Base-by-base conservation (phyloP, 2,113 vertebrate genomes). In the Oxyura jamaicensis region DNA sequence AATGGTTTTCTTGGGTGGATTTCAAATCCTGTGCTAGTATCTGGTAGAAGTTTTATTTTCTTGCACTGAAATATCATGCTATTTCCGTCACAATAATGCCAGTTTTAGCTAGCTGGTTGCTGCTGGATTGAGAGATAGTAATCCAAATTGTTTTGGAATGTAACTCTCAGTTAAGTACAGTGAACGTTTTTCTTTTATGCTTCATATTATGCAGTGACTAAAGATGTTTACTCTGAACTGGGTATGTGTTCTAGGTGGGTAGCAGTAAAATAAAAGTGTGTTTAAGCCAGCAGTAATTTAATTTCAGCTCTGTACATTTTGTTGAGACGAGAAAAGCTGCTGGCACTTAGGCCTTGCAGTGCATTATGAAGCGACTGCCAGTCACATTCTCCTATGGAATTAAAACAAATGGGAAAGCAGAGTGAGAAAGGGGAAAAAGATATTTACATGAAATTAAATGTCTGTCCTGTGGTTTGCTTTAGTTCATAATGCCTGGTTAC, bases 1-100 rank as follows among this genome's bases (percentile, higher is more conserved):
- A 80, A 86, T 92, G 62, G 77, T 86, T 93, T 92, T 90, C 63
- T 93, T 93, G 88, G 81, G 88, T 92, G 62, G 36, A 44, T 95
- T 95, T 96, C 93, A 96, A 58, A 63, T 95, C 41, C 81, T 42
- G 36, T 58, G 59, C 55, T 63, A 35, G 63, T 58, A 76, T 85
- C 67, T 86, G 67, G 50, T 77, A 73, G 58, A 63, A 77, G 29
- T 13, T 69, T 94, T 93, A 74, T n/a, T 86, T 91, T 92, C 48
- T 87, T 93, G 44, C 58, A 21, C 10, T 75, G 80, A 92, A 92
- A 78, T 53, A 88, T 36, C 52, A 17, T 7, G 11, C 53, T 67
- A 8, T 86, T 96, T 85, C 71, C 21, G 33, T 87, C 74, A 39
- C 50, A 35, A 13, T 41, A 46, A 82, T 63, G 17, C 58, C 22